These are phyloP conservation scores for Empis stercorea DNA, from an alignment of 2,888 invertebrate species.

Conservation along the genomic window DNA sequence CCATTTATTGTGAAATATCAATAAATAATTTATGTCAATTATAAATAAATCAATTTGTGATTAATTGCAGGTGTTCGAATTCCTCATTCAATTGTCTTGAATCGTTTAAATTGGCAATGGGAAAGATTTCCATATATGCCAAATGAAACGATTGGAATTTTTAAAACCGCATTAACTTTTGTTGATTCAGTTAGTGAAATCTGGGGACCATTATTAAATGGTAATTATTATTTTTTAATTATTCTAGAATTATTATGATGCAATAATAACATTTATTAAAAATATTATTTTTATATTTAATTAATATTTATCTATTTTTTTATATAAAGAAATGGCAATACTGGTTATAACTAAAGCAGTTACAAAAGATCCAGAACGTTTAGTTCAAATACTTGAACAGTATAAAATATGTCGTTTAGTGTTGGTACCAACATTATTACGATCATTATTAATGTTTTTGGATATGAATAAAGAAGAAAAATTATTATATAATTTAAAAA, in stretches of 20 bases:
- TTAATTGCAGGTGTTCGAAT: slow-evolving; percentile 56
- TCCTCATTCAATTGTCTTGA: slow-evolving; percentile 61
- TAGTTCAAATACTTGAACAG: slow-evolving; percentile 54
- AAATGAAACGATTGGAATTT: slow-evolving; percentile 59
- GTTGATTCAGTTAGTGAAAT: slow-evolving; percentile 83
- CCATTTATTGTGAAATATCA: too few species aligned
- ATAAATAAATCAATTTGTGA: too few species aligned
- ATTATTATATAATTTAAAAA: slow-evolving; percentile 46
- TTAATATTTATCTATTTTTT: too few species aligned
- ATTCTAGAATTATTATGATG: too few species aligned
- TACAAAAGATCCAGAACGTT: slow-evolving; percentile 65
- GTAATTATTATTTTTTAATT: slow-evolving; percentile 27
- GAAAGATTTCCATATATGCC: slow-evolving; percentile 58
- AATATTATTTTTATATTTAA: neutral
- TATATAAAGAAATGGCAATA: slow-evolving; percentile 40
- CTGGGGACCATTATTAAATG: slow-evolving; percentile 71
- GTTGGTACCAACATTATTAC: slow-evolving; percentile 70
- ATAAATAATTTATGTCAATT: too few species aligned
- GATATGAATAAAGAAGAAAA: slow-evolving; percentile 44
- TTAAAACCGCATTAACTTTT: slow-evolving; percentile 84
- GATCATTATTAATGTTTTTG: slow-evolving; percentile 63
- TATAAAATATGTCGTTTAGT: slow-evolving; percentile 70
- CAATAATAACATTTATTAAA: too few species aligned
- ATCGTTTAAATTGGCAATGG: slow-evolving; percentile 84
- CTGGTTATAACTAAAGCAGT: slow-evolving; percentile 59